A percentile compares a stretch with the other conserved stretches of the same genome.
Conservation (phyloP, 1,140 invertebrate genomes). For the Heliconius hermathena region DNA sequence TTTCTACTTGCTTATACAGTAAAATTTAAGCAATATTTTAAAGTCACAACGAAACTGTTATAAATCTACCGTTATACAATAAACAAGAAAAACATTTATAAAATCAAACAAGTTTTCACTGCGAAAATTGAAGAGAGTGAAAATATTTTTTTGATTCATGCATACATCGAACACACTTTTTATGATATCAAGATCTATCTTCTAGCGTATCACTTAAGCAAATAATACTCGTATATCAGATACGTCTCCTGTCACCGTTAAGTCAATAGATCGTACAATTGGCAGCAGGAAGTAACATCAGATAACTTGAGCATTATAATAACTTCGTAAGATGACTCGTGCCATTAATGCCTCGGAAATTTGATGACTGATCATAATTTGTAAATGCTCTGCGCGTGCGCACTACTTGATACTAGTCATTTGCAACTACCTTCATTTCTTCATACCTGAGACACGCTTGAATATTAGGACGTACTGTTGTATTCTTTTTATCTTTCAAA, state of each 20-base stretch:
- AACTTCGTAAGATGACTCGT: constrained; percentile 47
- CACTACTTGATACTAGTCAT: constrained; percentile 46
- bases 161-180: not conserved
- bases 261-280: constrained; percentile 10
- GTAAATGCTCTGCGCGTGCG: constrained; percentile 44
- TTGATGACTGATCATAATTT: constrained; percentile 42
- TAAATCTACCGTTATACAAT: too few relatives aligned
- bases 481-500: not conserved
- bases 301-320: constrained; percentile 27
- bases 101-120: not conserved
- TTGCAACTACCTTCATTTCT: constrained; percentile 38
- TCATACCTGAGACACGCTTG: not conserved
- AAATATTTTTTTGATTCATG: too few relatives aligned
- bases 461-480: not conserved
- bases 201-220: not conserved
- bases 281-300: constrained; percentile 8
- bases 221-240: not conserved
- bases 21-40: too few relatives aligned
- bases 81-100: not conserved
- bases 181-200: not conserved
- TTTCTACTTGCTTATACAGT: too few relatives aligned
- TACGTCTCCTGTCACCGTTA: not conserved
- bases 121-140: not conserved
- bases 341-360: constrained; percentile 42
- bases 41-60: too few relatives aligned